Evolutionary conservation across 1,140 invertebrate genomes (phyloP).

Genomic region (Frieseomelitta varia): DNA sequence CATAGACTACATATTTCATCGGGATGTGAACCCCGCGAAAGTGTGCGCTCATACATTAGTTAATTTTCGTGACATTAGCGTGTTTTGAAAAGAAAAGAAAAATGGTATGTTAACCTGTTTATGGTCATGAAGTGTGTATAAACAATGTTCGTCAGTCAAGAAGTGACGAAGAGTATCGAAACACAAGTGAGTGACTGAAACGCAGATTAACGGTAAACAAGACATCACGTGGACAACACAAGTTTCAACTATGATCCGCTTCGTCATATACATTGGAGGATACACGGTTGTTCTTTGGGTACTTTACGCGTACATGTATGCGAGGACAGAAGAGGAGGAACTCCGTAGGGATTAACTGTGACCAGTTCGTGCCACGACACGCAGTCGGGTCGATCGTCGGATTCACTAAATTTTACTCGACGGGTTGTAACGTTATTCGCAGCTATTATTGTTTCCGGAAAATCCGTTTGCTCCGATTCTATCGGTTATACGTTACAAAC

Average conservation of each 20-base stretch:
- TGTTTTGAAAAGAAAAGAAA: background rate
- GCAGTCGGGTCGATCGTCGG: slow-evolving; percentile 64
- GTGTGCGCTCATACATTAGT: background rate
- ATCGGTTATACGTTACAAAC: slow-evolving; percentile 9
- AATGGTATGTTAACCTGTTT: background rate
- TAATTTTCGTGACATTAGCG: background rate
- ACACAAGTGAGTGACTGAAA: background rate
- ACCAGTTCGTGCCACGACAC: slow-evolving; percentile 73
- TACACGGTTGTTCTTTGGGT: slow-evolving; percentile 33
- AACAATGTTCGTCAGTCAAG: too few relatives aligned
- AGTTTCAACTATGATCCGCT: slow-evolving; percentile 16
- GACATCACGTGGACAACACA: too few relatives aligned
- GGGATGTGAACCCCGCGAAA: slow-evolving; percentile 14
- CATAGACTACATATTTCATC: slow-evolving; percentile 61
- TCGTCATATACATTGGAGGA: slow-evolving; percentile 9
- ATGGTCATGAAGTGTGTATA: background rate
- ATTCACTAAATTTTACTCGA: slow-evolving; percentile 47
- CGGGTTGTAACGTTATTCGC: background rate
- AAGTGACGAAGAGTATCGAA: too few relatives aligned
- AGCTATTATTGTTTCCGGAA: background rate
- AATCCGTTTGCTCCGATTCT: background rate
- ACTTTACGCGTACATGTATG: slow-evolving; percentile 56
- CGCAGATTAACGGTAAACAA: background rate
- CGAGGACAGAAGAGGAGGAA: slow-evolving; percentile 63
- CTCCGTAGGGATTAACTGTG: slow-evolving; percentile 59